Percentiles rank a stretch among this genome's conserved stretches.
Evolutionary conservation across 2,113 vertebrate genomes (phyloP).

Genomic region (Epinephelus moara): DNA sequence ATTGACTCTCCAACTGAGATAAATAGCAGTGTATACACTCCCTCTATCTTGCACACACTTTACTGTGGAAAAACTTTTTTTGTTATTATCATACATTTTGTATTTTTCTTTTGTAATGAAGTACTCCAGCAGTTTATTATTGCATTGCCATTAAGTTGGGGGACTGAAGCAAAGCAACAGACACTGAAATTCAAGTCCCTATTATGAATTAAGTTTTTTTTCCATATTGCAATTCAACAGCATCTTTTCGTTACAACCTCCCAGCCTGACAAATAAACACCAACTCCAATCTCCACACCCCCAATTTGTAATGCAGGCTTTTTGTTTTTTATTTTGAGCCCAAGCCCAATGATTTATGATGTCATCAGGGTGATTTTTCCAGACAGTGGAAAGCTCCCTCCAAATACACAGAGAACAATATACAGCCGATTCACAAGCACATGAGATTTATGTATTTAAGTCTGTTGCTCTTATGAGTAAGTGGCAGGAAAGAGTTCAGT

Average conservation of each 20-base stretch:
- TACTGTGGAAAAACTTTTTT: background rate
- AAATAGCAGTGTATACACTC: background rate
- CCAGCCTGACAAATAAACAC: background rate
- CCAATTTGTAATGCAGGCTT: background rate
- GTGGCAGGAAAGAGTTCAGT: no score
- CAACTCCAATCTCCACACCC: background rate
- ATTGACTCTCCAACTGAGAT: conserved; percentile 21
- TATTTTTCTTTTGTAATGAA: background rate
- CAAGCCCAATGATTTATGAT: background rate
- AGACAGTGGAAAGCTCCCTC: no score
- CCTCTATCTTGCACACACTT: background rate
- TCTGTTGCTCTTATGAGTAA: no score
- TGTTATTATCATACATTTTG: no score
- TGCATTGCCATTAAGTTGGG: background rate
- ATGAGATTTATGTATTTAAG: no score
- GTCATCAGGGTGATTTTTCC: background rate
- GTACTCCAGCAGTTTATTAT: background rate
- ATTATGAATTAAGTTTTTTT: background rate
- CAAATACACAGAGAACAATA: no score
- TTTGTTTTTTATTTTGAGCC: background rate
- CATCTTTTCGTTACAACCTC: background rate
- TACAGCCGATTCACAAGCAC: no score
- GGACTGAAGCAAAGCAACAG: background rate
- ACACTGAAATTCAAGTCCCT: background rate
- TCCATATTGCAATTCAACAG: background rate